Evolutionary conservation across 2,113 vertebrate species (phyloP).

Genomic region (Microcebus murinus): DNA sequence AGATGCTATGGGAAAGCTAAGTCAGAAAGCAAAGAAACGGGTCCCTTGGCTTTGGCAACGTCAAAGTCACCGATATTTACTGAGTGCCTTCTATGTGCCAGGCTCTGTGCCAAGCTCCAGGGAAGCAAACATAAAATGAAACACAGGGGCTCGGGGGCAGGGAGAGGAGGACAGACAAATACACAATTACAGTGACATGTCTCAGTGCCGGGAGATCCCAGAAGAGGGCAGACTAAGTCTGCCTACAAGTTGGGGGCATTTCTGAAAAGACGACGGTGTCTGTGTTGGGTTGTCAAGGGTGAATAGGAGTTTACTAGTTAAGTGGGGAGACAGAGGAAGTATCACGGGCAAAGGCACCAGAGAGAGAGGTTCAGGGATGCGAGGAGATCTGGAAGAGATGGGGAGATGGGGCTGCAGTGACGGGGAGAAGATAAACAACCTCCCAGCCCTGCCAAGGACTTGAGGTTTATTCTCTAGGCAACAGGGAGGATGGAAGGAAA

Average conservation of each 20-base stretch:
- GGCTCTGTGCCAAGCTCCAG: not conserved
- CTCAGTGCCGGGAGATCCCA: not conserved
- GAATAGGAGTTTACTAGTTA: not conserved
- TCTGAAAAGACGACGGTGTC: not conserved
- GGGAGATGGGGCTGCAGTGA: not conserved
- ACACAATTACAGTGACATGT: not conserved
- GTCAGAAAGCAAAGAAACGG: not conserved
- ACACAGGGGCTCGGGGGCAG: too few species aligned
- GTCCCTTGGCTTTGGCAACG: not conserved
- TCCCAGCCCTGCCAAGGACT: not conserved
- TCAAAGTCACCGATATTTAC: not conserved
- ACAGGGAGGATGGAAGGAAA: not conserved
- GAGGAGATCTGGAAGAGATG: not conserved
- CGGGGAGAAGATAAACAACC: too few species aligned
- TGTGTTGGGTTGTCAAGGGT: not conserved
- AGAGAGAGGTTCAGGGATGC: not conserved
- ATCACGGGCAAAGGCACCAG: not conserved
- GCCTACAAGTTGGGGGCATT: not conserved
- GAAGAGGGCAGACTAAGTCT: not conserved
- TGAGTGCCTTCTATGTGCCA: not conserved
- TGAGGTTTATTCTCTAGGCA: not conserved
- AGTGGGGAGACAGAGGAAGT: not conserved
- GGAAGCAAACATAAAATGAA: conserved; percentile 15
- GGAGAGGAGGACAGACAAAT: not conserved
- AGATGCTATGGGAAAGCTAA: not conserved